These are phyloP conservation scores for Leptinotarsa juncta DNA, from an alignment of 2,888 invertebrate genomes.

Conservation along the genomic window DNA sequence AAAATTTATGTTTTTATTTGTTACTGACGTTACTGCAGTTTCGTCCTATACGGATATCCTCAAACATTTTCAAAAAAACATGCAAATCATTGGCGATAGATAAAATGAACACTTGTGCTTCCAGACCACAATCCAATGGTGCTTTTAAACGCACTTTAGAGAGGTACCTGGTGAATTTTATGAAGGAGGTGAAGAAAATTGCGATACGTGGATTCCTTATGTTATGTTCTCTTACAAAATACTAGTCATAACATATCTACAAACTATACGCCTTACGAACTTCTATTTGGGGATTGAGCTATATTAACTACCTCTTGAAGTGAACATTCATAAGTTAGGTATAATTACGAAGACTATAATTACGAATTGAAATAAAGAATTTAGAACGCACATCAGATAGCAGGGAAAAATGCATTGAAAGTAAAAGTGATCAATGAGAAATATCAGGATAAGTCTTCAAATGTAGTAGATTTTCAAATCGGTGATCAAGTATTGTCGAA, in stretches of 20 bases:
- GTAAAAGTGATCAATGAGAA: not conserved
- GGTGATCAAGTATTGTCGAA: not conserved
- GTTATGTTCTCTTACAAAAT: too few relatives aligned
- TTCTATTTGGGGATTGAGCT: not conserved
- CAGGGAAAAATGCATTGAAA: not conserved
- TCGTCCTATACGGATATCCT: too few relatives aligned
- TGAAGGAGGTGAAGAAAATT: too few relatives aligned
- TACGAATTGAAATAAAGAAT: constrained; percentile 8
- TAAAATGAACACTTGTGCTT: not conserved
- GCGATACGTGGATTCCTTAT: too few relatives aligned
- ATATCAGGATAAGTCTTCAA: not conserved
- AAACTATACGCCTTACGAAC: not conserved
- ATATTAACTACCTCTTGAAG: not conserved
- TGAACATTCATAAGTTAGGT: not conserved
- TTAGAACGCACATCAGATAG: not conserved
- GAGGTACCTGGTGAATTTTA: too few relatives aligned
- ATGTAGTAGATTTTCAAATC: not conserved
- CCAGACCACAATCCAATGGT: not conserved
- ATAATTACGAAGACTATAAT: constrained; percentile 7
- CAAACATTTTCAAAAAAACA: not conserved
- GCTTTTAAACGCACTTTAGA: not conserved
- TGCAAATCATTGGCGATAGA: not conserved
- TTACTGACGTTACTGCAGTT: too few relatives aligned
- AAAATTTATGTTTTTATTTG: too few relatives aligned
- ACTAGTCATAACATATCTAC: too few relatives aligned